Evolutionary conservation across 2,797 vertebrate genomes (phyloP), one percentile per base, ranked within the genome.

Genomic region (Sardinella longiceps): DNA sequence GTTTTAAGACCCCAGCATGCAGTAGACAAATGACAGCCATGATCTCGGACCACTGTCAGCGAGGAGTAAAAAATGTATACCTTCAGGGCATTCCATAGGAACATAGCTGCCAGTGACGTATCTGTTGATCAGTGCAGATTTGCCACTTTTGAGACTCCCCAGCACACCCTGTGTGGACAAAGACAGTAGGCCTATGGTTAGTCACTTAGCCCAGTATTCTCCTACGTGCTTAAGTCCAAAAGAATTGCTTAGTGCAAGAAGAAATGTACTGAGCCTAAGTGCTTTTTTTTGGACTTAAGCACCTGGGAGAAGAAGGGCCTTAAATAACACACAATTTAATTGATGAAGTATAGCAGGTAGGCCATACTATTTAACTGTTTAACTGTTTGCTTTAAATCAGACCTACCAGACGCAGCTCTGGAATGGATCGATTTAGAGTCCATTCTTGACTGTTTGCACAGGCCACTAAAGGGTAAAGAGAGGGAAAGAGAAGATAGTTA

Each of bases 381-480:
- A n/a, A n/a, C 37, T 14, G 33, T 77, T 39, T 39, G 30, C n/a
- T n/a, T n/a, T n/a, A n/a, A n/a, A 14, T 30, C 4, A 70, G 11
- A 33, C 83, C 3, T 1, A 99, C 98, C 97, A 99, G 89, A 88
- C 97, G 94, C 80, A 99, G 95, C 93, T 99, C 98, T 0, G 97
- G 97, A 92, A 99, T 88, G 15, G 97, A 94, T 91, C 97, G 96
- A 87, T 95, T 95, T 89, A 99, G 91, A 23, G 96, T 97, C 98
- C 98, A 99, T 93, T 99, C 98, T 92, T 99, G 98, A 91, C 97
- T 99, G 94, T 97, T 98, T 89, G 95, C 94, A 88, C 97, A 94
- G 66, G 97, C 96, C 87, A 97, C 98, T 99, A 93, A 0, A 50
- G 82, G 87, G 46, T 33, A 82, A 25, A 87, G 58, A 80, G 23